Base-by-base conservation (phyloP, 1,140 invertebrate species). In the Heliconius nattereri region DNA sequence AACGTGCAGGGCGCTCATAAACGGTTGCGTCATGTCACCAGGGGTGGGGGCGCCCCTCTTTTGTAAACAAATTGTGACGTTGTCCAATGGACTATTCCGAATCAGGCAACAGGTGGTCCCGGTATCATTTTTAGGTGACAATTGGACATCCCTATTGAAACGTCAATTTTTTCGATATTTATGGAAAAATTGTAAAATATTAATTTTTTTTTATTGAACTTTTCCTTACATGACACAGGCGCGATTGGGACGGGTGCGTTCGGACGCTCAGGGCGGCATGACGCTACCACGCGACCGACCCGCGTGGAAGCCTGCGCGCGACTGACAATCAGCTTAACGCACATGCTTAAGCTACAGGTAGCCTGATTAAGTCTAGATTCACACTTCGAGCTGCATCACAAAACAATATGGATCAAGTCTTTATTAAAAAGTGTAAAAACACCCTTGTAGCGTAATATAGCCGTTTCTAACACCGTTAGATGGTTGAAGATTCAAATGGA, bases 281-380 rank as follows among this genome's bases (percentile, higher is more conserved):
- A 79, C 87, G 85, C 78, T 82, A 81, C 84, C 83, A 88, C 87
- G 85, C 92, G 87, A 91, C 93, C 91, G 93, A 78, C 82, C 85
- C 89, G 92, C 92, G 91, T 92, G 91, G 88, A 91, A 87, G 93
- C 87, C 92, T 91, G 92, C 94, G 93, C 94, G 92, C 91, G 88
- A 95, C 94, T 95, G 92, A 76, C 77, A 78, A 75, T 75, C 70
- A 73, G 52, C 45, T 72, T 77, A 73, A 78, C 80, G 73, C 87
- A 89, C 85, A 90, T 90, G 89, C 83, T 87, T 76, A 84, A 85
- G 87, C 89, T 81, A 92, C 92, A 92, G 92, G 92, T 94, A 94
- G 92, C 84, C 84, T 90, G 85, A 91, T 91, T 90, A 86, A 82
- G 82, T 76, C 82, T 76, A 29, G 83, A 35, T 23, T 81, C 78